Percentiles rank a stretch among this genome's conserved stretches.
These are phyloP conservation scores for Phenganax marumi DNA, from an alignment of 92 coral and sea anemone genomes.

Conservation along the genomic window DNA sequence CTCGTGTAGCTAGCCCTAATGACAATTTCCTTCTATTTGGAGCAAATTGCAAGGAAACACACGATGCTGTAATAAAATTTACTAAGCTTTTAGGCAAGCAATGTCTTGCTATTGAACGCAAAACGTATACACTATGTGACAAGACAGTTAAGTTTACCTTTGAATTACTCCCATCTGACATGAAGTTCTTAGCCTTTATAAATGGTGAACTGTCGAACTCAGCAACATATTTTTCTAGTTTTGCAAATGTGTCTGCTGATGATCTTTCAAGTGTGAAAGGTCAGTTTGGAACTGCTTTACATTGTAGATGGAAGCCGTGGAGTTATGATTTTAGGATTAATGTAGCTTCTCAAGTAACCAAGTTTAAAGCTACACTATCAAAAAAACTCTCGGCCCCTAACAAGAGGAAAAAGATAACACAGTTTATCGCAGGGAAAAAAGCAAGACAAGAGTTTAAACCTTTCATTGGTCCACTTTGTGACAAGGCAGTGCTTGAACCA, in stretches of 20 bases:
- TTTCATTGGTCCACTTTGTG: conserved; percentile 51
- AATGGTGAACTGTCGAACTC: conserved; percentile 67
- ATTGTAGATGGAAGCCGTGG: conserved; percentile 52
- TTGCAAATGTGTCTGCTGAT: conserved; percentile 58
- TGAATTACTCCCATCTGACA: conserved; percentile 63
- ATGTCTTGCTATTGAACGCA: conserved; percentile 14
- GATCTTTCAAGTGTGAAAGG: conserved; percentile 37
- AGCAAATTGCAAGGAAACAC: conserved; percentile 58
- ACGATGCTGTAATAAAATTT: conserved; percentile 8
- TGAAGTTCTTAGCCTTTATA: conserved; percentile 63
- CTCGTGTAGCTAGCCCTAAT: conserved; percentile 47
- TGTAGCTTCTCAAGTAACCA: conserved; percentile 23
- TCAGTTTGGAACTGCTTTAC: conserved; percentile 44
- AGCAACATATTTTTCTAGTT: conserved; percentile 59
- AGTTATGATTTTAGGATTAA: neutral
- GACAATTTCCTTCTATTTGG: conserved; percentile 10
- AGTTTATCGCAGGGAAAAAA: neutral
- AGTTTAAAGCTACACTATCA: conserved; percentile 29
- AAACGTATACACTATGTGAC: conserved; percentile 40
- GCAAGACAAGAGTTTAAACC: conserved; percentile 62
- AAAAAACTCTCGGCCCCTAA: neutral
- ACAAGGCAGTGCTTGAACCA: conserved; percentile 53
- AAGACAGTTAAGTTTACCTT: conserved; percentile 54
- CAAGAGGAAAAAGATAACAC: conserved; percentile 25
- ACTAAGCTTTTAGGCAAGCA: neutral